Base-by-base conservation (phyloP, 2,888 invertebrate species). In the Actias luna region DNA sequence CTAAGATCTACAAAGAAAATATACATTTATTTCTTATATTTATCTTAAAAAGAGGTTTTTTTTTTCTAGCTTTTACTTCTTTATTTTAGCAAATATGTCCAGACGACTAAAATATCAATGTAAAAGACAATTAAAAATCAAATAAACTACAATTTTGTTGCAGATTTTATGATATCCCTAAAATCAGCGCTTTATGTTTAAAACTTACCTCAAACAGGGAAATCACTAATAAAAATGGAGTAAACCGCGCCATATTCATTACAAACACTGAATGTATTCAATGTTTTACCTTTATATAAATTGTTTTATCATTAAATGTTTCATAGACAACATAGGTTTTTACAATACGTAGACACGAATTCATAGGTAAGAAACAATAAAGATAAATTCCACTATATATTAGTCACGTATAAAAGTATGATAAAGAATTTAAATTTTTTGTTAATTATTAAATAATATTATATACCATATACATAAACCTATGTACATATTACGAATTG, bases 231-330 rank as follows among this genome's bases (percentile, higher is more conserved):
- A 58, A 25, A 16, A 58, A 22, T 58, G 22, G 1, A 35, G 58
- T 58, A 58, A 58, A 35, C 36, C 36, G n/a, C 5, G 14, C 36
- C 35, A 35, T 58, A 35, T 39, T 58, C 58, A 22, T 39, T 22
- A 12, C 22, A 35, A 18, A 35, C n/a, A 58, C 36, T 55, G 55
- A 55, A 55, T 29, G 10, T 5, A 55, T 29, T 18, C 16, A 1
- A 29, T 55, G 7, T 29, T 55, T 29, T 55, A 16, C 5, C 55
- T 55, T n/a, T 55, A 55, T 55, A 55, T 55, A 55, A 55, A 55
- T 55, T 29, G n/a, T 55, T 55, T 55, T 55, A 55, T 55, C 55
- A n/a, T n/a, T n/a, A 55, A 10, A 27, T 55, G 10, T 55, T 29
- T 27, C 29, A 55, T 18, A 55, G 27, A 18, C 55, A 18, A 0